phyloP scores from a whole-genome alignment of 2,797 vertebrate species.

The Uromys caudimaculatus region DNA sequence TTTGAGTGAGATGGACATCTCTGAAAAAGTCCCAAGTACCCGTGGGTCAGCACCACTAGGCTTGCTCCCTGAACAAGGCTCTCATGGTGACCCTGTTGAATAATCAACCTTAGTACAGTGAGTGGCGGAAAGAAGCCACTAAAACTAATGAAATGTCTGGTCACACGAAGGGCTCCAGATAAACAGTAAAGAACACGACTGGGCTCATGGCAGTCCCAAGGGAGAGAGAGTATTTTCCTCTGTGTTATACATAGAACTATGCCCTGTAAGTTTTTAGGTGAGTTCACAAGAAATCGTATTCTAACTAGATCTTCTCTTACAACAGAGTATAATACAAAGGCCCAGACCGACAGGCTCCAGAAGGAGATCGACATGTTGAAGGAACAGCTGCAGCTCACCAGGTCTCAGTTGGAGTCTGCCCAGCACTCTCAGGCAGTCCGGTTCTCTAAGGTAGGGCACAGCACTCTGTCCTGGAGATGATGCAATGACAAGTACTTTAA shows the following conservation, averaged over 20 bases:
- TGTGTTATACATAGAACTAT: not conserved
- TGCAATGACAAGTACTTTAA: not conserved
- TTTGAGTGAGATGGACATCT: not conserved
- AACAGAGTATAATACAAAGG: slow-evolving; percentile 90
- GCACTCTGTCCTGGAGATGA: fast-evolving
- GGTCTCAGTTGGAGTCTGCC: slow-evolving; percentile 90
- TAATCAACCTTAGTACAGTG: not conserved
- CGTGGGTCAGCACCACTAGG: not conserved
- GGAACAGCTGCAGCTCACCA: slow-evolving; percentile 91
- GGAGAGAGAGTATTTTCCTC: slow-evolving; percentile 16
- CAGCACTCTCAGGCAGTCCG: slow-evolving; percentile 89
- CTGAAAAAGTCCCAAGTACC: not conserved
- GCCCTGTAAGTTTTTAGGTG: not conserved
- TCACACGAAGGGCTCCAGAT: not conserved
- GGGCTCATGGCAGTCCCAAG: not conserved
- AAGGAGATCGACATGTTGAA: slow-evolving; percentile 92
- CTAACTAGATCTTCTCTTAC: slow-evolving; percentile 74
- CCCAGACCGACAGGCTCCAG: slow-evolving; percentile 90
- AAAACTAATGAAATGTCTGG: not conserved
- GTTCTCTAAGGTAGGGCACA: slow-evolving; percentile 89
- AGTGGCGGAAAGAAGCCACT: slow-evolving; percentile 31
- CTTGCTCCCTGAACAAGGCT: not conserved
- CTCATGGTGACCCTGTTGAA: not conserved
- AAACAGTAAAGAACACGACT: not conserved
- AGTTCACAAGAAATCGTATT: not conserved